Percentiles rank a stretch among this genome's conserved stretches.
phyloP scores from a whole-genome alignment of 92 coral and sea anemone genomes.

The Blastomussa wellsi region DNA sequence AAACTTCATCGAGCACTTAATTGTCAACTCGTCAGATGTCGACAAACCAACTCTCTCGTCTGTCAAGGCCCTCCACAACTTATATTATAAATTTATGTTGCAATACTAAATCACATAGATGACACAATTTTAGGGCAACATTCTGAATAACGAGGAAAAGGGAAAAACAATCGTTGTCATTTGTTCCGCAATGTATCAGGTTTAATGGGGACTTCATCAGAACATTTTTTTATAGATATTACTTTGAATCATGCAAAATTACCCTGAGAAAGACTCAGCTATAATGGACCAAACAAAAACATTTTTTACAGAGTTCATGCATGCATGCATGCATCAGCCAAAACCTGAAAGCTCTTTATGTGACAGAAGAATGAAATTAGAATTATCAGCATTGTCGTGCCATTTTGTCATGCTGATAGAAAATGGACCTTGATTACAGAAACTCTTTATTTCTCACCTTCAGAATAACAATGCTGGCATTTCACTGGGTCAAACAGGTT shows the following conservation, averaged over 20 bases:
- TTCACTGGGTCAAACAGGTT: background rate
- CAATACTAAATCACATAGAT: background rate
- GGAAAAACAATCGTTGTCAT: background rate
- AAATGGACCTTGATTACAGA: background rate
- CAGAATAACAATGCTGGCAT: background rate
- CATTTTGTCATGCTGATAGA: background rate
- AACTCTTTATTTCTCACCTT: background rate
- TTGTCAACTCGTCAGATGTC: background rate
- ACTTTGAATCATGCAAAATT: too few relatives aligned
- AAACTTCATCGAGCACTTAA: background rate
- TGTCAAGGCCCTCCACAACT: background rate
- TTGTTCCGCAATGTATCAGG: background rate
- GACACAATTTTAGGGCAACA: background rate
- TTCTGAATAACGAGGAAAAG: background rate
- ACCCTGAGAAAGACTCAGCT: background rate
- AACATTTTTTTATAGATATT: too few relatives aligned
- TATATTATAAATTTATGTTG: background rate
- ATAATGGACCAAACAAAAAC: background rate
- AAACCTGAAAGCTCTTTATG: background rate
- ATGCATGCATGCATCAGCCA: background rate
- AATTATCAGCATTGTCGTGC: too few relatives aligned
- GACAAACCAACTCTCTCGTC: background rate
- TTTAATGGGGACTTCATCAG: background rate
- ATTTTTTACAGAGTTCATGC: background rate
- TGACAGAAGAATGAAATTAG: background rate